Conservation (phyloP, 2,797 vertebrate species). For the Sebastes cheni region DNA sequence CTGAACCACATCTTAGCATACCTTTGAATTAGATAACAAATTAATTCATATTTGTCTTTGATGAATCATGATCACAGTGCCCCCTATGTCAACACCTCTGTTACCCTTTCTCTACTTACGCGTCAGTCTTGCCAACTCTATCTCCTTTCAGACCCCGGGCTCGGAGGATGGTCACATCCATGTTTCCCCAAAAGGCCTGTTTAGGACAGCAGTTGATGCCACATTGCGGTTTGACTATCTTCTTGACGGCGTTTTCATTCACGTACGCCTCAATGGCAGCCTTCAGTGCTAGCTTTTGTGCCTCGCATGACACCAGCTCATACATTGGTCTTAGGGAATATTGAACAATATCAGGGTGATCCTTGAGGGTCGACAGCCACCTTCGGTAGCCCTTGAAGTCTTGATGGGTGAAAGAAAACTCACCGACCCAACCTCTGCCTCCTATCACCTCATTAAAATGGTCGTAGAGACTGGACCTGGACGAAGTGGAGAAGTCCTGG, state of each 20-base stretch:
- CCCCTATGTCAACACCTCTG: neutral
- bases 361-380: constrained; percentile 46
- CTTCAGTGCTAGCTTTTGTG: neutral
- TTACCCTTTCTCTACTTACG: neutral
- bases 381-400: neutral
- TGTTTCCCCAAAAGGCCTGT: neutral
- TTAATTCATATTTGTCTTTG: neutral
- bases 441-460: constrained; percentile 24
- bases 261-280: constrained; percentile 37
- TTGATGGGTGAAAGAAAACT: constrained; percentile 20
- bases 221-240: neutral
- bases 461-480: neutral
- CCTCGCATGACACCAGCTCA: neutral
- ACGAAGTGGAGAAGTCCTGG: neutral
- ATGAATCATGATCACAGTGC: no score
- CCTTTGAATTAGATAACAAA: no score
- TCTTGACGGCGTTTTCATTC: neutral
- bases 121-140: fast-evolving
- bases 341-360: constrained; percentile 14
- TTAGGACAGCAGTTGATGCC: constrained; percentile 49
- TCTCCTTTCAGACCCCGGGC: constrained; percentile 50
- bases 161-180: constrained; percentile 36
- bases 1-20: no score
- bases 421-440: constrained; percentile 33
- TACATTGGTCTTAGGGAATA: constrained; percentile 44